Percentiles rank a stretch among this genome's conserved stretches.
These are phyloP conservation scores for Charadrius vociferus DNA, from an alignment of 2,113 vertebrate species.

Conservation along the genomic window DNA sequence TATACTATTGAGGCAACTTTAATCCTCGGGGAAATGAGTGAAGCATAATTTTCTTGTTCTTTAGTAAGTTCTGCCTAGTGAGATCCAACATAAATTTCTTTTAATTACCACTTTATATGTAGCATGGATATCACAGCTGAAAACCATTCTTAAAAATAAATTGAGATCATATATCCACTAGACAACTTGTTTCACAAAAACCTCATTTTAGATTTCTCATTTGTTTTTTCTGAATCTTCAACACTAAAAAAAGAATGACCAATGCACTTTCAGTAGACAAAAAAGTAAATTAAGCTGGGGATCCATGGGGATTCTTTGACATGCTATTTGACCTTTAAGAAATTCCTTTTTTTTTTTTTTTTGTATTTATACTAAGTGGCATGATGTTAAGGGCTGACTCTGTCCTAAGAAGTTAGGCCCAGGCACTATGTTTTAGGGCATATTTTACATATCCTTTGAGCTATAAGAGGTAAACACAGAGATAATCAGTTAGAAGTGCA, in stretches of 20 bases:
- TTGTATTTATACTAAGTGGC: neutral
- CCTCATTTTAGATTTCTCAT: neutral
- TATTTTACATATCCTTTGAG: neutral
- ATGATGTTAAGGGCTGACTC: neutral
- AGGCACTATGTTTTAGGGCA: neutral
- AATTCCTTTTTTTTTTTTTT: neutral
- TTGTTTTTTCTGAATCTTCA: neutral
- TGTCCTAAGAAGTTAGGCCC: neutral
- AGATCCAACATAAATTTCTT: constrained; percentile 25
- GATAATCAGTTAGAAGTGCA: neutral
- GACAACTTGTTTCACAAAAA: neutral
- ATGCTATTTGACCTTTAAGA: neutral
- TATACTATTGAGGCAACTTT: neutral
- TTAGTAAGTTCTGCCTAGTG: neutral
- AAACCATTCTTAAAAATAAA: constrained; percentile 19
- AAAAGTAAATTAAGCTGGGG: neutral
- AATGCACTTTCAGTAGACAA: neutral
- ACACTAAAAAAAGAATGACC: neutral
- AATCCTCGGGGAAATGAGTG: neutral
- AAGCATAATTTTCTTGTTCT: neutral
- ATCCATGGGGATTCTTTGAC: neutral
- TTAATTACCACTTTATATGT: constrained; percentile 31
- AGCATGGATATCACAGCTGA: neutral
- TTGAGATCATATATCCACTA: neutral
- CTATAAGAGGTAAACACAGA: neutral